Conservation (phyloP, 2,888 invertebrate genomes). For the Agapostemon virescens region DNA sequence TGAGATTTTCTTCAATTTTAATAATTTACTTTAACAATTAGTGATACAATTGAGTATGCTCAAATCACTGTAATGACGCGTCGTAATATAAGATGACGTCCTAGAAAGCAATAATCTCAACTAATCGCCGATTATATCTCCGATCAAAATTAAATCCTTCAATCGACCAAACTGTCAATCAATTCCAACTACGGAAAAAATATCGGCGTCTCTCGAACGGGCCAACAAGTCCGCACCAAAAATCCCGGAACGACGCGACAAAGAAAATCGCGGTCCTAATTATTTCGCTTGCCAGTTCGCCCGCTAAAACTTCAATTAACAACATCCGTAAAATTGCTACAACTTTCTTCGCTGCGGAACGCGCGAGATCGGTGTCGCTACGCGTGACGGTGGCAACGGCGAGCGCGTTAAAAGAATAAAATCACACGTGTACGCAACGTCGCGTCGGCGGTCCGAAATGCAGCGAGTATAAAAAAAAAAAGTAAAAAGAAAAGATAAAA, state of each 20-base stretch:
- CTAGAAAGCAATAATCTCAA: too few species aligned
- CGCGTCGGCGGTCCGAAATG: background rate
- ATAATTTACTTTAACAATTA: too few species aligned
- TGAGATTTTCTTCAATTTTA: too few species aligned
- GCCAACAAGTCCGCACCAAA: too few species aligned
- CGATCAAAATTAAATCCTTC: background rate
- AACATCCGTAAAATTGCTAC: background rate
- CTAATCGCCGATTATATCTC: background rate
- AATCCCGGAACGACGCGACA: background rate
- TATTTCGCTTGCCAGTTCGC: background rate
- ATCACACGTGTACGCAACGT: background rate
- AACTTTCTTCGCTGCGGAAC: background rate
- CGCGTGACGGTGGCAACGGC: background rate
- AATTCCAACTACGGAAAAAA: background rate
- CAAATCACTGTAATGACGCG: too few species aligned
- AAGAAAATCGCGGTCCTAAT: background rate
- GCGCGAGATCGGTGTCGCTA: background rate
- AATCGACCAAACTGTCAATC: background rate
- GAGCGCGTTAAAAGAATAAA: conserved; percentile 3
- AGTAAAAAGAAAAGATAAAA: too few species aligned
- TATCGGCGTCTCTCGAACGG: background rate
- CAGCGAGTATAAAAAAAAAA: background rate
- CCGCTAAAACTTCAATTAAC: background rate
- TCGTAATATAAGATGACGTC: too few species aligned
- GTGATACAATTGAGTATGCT: too few species aligned